A percentile compares a stretch with the other conserved stretches of the same genome.
Evolutionary conservation across 2,888 invertebrate species (phyloP).

Genomic region (Epirrhoe tristata): DNA sequence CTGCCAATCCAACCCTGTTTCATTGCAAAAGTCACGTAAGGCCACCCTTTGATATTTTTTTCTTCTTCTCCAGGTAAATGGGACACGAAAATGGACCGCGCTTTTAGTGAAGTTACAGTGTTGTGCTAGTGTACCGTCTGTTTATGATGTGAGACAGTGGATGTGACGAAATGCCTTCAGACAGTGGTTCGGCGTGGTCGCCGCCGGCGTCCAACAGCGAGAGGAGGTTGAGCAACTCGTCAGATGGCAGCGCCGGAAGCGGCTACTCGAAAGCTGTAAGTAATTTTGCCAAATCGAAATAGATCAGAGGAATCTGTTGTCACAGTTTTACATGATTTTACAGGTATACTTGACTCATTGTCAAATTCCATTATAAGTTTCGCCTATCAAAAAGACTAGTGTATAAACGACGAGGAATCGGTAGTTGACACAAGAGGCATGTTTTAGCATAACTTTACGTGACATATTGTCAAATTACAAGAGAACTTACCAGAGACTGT

Average conservation of each 20-base stretch:
- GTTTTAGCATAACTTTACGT: neutral
- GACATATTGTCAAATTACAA: neutral
- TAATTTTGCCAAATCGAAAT: slow-evolving; percentile 40
- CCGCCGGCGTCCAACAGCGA: slow-evolving; percentile 79
- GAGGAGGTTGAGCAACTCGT: slow-evolving; percentile 81
- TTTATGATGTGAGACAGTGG: slow-evolving; percentile 76
- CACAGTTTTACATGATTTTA: neutral
- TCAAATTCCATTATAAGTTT: neutral
- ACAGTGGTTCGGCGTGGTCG: slow-evolving; percentile 80
- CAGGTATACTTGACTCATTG: neutral
- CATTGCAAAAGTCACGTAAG: slow-evolving; percentile 11
- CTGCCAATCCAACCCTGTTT: neutral
- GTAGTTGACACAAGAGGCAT: neutral
- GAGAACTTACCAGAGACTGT: slow-evolving; percentile 1
- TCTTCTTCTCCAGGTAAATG: slow-evolving; percentile 68
- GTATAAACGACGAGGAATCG: too few species aligned
- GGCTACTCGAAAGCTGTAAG: slow-evolving; percentile 82
- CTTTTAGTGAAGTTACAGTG: slow-evolving; percentile 58
- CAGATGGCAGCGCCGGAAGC: slow-evolving; percentile 82
- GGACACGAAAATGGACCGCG: slow-evolving; percentile 67
- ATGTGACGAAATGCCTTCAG: slow-evolving; percentile 78
- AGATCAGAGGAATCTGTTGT: neutral
- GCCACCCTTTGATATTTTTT: slow-evolving; percentile 30
- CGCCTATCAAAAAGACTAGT: too few species aligned
- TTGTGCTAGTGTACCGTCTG: slow-evolving; percentile 69